phyloP scores from a whole-genome alignment of 2,113 vertebrate species.

The Charadrius vociferus region DNA sequence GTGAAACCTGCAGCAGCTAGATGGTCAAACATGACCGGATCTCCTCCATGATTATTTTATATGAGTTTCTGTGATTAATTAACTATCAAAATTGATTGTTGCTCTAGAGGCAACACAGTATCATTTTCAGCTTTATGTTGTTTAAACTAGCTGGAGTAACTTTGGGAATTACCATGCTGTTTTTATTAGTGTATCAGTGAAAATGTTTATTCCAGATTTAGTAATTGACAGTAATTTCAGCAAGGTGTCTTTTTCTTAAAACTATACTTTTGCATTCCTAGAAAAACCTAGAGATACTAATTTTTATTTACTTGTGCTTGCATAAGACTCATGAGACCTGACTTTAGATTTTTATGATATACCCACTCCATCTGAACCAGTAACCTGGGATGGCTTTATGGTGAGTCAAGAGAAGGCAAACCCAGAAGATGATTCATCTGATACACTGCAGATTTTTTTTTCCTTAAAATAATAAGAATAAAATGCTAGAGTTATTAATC shows the following conservation, averaged over 20 bases:
- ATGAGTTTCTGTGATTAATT: background rate
- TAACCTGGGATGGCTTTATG: background rate
- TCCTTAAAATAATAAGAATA: background rate
- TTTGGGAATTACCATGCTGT: background rate
- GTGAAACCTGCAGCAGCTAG: background rate
- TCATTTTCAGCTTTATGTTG: background rate
- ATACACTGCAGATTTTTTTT: background rate
- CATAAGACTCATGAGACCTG: background rate
- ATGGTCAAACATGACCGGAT: background rate
- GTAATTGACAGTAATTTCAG: background rate
- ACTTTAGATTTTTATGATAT: background rate
- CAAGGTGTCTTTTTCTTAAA: background rate
- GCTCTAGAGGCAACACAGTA: background rate
- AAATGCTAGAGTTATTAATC: background rate
- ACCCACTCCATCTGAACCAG: background rate
- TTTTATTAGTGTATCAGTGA: background rate
- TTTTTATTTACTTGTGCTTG: background rate
- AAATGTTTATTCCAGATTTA: background rate
- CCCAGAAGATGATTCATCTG: background rate
- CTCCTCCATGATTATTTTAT: background rate
- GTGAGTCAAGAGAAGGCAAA: background rate
- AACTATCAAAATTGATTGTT: background rate
- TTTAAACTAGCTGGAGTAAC: background rate
- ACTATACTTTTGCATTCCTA: rapidly evolving
- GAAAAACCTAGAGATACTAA: background rate